Evolutionary conservation across 1,140 invertebrate species (phyloP).

Genomic region (Metaphire vulgaris): DNA sequence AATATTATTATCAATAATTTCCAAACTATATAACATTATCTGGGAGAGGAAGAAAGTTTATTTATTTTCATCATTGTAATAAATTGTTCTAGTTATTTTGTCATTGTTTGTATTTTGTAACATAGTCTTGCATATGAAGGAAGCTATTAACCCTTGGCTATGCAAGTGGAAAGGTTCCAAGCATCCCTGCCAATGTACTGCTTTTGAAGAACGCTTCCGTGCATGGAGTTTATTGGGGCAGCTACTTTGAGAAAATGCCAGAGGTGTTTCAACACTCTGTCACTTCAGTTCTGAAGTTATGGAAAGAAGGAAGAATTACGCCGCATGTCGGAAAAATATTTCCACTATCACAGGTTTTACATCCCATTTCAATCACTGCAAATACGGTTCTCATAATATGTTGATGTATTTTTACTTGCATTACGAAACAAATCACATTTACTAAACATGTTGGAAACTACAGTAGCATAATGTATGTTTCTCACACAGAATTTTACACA

Average conservation of each 20-base stretch:
- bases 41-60: no score
- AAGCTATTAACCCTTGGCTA: neutral
- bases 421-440: no score
- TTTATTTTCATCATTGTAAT: no score
- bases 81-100: no score
- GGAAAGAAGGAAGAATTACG: neutral
- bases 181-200: neutral
- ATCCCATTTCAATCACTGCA: no score
- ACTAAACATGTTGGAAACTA: no score
- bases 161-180: neutral
- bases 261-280: neutral
- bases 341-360: neutral
- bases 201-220: neutral
- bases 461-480: no score
- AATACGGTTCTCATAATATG: no score
- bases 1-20: no score
- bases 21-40: no score
- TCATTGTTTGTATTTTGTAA: neutral
- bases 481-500: no score
- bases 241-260: neutral
- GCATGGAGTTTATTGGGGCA: neutral
- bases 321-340: neutral
- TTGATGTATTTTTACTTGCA: no score
- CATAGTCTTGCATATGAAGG: neutral
- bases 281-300: neutral